Percentiles rank a stretch among this genome's conserved stretches.
These are phyloP conservation scores for Rhinolophus sinicus DNA, from an alignment of 2,113 vertebrate genomes.

Conservation along the genomic window DNA sequence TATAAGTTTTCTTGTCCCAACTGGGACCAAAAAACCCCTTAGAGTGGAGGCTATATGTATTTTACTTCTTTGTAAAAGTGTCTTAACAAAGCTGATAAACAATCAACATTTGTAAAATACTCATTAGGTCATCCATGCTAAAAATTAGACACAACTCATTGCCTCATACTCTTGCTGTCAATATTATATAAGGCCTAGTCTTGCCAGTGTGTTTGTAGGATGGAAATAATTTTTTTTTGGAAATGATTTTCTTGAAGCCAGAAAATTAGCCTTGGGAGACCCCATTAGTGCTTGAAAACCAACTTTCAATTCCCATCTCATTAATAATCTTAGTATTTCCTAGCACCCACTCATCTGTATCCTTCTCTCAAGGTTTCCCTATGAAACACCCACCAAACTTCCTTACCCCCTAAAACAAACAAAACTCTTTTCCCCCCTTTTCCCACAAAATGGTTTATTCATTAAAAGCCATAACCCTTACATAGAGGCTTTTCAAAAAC, in stretches of 20 bases:
- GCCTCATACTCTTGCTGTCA: neutral
- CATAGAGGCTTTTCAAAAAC: neutral
- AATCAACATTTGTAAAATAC: slow-evolving; percentile 37
- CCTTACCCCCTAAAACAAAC: neutral
- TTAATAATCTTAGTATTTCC: neutral
- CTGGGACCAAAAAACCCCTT: neutral
- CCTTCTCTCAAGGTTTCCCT: neutral
- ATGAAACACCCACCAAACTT: neutral
- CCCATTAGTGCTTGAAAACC: slow-evolving; percentile 22
- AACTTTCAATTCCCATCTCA: neutral
- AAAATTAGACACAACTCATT: neutral
- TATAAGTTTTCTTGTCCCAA: slow-evolving; percentile 9
- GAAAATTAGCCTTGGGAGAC: neutral
- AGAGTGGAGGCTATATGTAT: neutral
- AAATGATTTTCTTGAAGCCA: slow-evolving; percentile 53
- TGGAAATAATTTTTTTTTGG: neutral
- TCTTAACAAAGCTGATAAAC: slow-evolving; percentile 42
- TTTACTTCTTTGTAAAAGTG: slow-evolving; percentile 30
- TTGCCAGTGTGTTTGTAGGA: neutral
- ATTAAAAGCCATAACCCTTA: slow-evolving; percentile 15
- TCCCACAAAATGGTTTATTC: slow-evolving; percentile 13
- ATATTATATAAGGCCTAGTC: neutral
- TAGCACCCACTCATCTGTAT: neutral
- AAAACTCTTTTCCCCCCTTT: neutral
- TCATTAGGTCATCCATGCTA: neutral